Evolutionary conservation across 2,113 vertebrate genomes (phyloP).

Genomic region (Kobus ellipsiprymnus): DNA sequence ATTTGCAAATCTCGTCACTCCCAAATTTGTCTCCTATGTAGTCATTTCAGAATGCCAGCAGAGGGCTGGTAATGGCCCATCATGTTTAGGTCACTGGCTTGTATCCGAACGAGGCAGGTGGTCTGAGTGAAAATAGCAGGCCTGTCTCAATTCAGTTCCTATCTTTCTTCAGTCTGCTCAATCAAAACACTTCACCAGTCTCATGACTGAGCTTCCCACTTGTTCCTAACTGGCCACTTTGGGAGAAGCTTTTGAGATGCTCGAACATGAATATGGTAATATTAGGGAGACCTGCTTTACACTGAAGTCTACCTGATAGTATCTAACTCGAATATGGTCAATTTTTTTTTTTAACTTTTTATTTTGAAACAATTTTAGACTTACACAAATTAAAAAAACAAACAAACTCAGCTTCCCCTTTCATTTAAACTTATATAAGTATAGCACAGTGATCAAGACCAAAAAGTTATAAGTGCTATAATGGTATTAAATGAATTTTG

Average conservation of each 20-base stretch:
- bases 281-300: background rate
- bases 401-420: background rate
- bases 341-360: background rate
- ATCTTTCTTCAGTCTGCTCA: background rate
- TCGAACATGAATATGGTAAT: background rate
- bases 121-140: conserved; percentile 54
- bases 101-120: conserved; percentile 49
- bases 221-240: conserved; percentile 11
- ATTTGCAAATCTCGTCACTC: background rate
- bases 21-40: background rate
- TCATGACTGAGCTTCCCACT: background rate
- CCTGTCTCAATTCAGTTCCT: conserved; percentile 44
- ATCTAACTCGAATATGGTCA: background rate
- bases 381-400: background rate
- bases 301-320: background rate
- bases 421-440: background rate
- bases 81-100: conserved; percentile 61
- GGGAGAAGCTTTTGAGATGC: conserved; percentile 1
- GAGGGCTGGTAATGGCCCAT: conserved; percentile 49
- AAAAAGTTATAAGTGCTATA: background rate
- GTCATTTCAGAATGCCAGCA: conserved; percentile 40
- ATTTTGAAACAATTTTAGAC: background rate
- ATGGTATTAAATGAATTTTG: background rate
- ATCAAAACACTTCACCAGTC: background rate
- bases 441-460: background rate